A percentile compares a stretch with the other conserved stretches of the same genome.
Conservation (phyloP, 1,140 invertebrate species). For the Caligus rogercresseyi region DNA sequence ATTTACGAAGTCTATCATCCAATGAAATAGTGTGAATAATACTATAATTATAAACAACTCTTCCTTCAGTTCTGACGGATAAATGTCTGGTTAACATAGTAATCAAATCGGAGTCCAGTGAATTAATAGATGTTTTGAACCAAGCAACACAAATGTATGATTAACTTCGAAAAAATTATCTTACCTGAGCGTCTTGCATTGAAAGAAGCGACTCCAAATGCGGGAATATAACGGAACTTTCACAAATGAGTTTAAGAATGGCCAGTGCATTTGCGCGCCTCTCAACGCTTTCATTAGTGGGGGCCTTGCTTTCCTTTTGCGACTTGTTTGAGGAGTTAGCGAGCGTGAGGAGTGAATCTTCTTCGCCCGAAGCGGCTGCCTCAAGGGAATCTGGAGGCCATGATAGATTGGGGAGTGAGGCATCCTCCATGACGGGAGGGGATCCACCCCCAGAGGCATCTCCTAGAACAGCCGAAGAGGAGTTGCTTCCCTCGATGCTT, state of each 20-base stretch:
- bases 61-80: too few relatives aligned
- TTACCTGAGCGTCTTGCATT: slow-evolving; percentile 55
- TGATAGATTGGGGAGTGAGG: slow-evolving; percentile 50
- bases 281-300: slow-evolving; percentile 54
- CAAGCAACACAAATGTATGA: too few relatives aligned
- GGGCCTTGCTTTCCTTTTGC: slow-evolving; percentile 22
- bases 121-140: too few relatives aligned
- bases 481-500: slow-evolving; percentile 17
- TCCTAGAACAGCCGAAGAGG: neutral
- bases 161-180: too few relatives aligned
- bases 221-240: slow-evolving; percentile 47
- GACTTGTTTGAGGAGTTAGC: slow-evolving; percentile 24
- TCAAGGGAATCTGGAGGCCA: slow-evolving; percentile 69
- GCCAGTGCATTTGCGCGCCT: slow-evolving; percentile 62
- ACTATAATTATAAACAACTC: too few relatives aligned
- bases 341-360: slow-evolving; percentile 51
- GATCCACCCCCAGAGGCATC: slow-evolving; percentile 1
- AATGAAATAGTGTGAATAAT: too few relatives aligned
- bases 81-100: too few relatives aligned
- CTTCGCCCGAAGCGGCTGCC: slow-evolving; percentile 43
- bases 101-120: too few relatives aligned
- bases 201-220: slow-evolving; percentile 63
- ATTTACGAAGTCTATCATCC: too few relatives aligned
- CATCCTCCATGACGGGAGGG: slow-evolving; percentile 38
- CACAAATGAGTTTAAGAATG: slow-evolving; percentile 63